Conservation (phyloP, 1,140 invertebrate species). For the Leptoteleia sp. region DNA sequence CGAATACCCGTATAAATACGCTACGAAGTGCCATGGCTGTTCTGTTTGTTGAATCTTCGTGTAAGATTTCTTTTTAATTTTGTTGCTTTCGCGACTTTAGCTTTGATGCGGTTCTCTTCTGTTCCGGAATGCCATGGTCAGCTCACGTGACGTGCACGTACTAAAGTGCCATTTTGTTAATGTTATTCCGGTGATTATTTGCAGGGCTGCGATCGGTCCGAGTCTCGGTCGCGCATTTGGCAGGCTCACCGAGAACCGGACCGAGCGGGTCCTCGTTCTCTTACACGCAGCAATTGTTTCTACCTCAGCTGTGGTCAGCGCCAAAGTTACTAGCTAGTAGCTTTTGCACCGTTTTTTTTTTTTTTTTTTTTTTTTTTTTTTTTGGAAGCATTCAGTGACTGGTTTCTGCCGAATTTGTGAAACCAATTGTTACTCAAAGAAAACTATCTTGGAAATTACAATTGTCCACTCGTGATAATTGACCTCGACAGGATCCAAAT, state of each 20-base stretch:
- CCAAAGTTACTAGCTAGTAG: conserved; percentile 52
- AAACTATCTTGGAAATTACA: too few species aligned
- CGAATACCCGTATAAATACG: conserved; percentile 58
- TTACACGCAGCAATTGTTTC: conserved; percentile 25
- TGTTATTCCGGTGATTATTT: conserved; percentile 4
- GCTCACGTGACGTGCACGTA: conserved; percentile 10
- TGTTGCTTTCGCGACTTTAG: background rate
- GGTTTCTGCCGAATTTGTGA: conserved; percentile 29
- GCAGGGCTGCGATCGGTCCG: background rate
- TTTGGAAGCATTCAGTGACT: conserved; percentile 13
- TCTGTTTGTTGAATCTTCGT: background rate
- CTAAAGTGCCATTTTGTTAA: conserved; percentile 16
- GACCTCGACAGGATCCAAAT: too few species aligned
- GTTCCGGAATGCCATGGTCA: conserved; percentile 7
- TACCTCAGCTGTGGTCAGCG: conserved; percentile 65
- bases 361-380: too few species aligned
- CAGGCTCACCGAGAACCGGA: background rate
- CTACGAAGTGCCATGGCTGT: conserved; percentile 34
- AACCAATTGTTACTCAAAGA: too few species aligned
- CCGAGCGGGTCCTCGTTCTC: conserved; percentile 1
- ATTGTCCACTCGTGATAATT: too few species aligned
- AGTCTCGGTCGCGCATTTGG: background rate
- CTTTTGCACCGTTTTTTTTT: conserved; percentile 27
- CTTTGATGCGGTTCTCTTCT: background rate
- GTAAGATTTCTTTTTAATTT: background rate